phyloP scores from a whole-genome alignment of 2,797 vertebrate genomes.

The Dicrostonyx torquatus region DNA sequence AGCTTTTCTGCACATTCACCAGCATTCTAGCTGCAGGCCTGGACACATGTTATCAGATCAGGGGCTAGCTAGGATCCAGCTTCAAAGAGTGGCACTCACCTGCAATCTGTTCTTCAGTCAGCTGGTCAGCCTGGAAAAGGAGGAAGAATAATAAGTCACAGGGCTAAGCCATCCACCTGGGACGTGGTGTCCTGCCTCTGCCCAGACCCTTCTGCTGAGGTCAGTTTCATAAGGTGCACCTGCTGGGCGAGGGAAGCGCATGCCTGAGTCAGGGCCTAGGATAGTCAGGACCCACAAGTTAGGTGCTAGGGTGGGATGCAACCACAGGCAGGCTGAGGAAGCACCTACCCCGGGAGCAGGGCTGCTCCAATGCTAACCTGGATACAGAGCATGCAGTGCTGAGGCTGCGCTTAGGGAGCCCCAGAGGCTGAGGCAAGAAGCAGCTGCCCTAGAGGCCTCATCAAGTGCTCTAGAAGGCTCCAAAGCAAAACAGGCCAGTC shows the following conservation, averaged over 20 bases:
- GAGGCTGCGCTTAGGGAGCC: not conserved
- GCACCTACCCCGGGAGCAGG: not conserved
- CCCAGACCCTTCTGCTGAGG: not conserved
- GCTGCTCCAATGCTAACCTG: not conserved
- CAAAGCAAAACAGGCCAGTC: slow-evolving; percentile 58
- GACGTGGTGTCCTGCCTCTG: rapidly evolving
- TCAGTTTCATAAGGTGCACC: not conserved
- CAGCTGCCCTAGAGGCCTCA: slow-evolving; percentile 41
- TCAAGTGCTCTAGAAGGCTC: slow-evolving; percentile 44
- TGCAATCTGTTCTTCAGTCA: slow-evolving; percentile 95
- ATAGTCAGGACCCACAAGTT: too few species aligned
- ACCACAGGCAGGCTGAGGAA: not conserved
- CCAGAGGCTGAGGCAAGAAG: slow-evolving; percentile 6
- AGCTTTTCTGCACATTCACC: not conserved
- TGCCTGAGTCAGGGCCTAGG: not conserved
- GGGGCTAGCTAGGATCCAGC: not conserved
- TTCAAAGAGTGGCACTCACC: slow-evolving; percentile 85
- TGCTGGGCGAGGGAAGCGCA: too few species aligned
- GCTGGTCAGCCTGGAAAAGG: slow-evolving; percentile 92
- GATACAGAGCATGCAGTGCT: rapidly evolving
- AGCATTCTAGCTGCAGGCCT: not conserved
- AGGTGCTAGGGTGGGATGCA: not conserved
- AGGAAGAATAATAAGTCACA: slow-evolving; percentile 49
- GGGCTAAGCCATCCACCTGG: rapidly evolving
- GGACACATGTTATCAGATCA: not conserved